Base-by-base conservation (phyloP, 2,888 invertebrate genomes). In the Lacanobia wlatinum region DNA sequence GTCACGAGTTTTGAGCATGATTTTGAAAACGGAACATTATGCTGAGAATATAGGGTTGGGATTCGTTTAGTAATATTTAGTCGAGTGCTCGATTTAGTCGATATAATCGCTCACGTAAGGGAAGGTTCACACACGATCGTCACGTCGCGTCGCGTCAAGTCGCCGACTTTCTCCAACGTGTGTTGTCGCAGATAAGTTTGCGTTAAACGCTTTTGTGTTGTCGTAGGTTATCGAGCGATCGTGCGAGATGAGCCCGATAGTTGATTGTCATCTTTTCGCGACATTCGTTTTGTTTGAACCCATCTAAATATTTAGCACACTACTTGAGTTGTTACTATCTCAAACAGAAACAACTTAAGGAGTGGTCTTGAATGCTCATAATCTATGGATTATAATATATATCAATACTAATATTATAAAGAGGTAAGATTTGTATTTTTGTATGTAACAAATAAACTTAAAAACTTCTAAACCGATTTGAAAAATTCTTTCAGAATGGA, bases 81-180 rank as follows among this genome's bases (percentile, higher is more conserved):
- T 84, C 70, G 83, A 88, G 84, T 87, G 78, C 85, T 87, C 84
- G 78, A 78, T 91, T 90, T 84, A 86, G 78, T 86, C 88, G 93
- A 94, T 93, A 89, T 91, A 90, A 94, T 93, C 93, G 89, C 90
- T 93, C 94, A 94, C 94, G 94, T 94, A 90, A 85, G 79, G 80
- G 82, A 78, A 73, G 81, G 79, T 90, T 91, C 91, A 90, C 92
- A 93, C 93, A 90, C 90, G 90, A 90, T 75, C 86, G 89, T 91
- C 92, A 92, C 93, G 92, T 89, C 85, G 55, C 82, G 86, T 81
- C 82, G 73, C 84, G 82, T 75, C 75, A 79, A 83, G 48, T 82
- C 81, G 73, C 23, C 59, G 60, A 90, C 93, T 93, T 93, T 93
- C 93, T 90, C 92, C 88, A 73, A 83, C 84, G 88, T 89, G 91